Base-by-base conservation (phyloP, 2,113 vertebrate genomes). In the Toxotes jaculatrix region DNA sequence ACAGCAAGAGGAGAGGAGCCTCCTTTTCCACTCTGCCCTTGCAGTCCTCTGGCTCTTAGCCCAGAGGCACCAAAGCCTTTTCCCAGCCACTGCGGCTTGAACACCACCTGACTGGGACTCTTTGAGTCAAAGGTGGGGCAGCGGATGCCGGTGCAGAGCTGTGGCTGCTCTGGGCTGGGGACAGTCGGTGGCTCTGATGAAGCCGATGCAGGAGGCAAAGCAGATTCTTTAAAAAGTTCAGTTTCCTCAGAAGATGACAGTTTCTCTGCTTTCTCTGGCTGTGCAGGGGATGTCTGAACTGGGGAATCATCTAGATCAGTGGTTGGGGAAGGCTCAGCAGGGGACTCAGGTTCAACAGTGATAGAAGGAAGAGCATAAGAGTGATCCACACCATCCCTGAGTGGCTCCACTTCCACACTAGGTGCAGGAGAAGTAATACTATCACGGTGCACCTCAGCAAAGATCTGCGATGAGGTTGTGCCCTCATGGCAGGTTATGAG, bases 61-160 rank as follows among this genome's bases (percentile, higher is more conserved):
- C 92, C 93, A 2, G 89, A 76, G 0, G 91, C 56, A 1, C 94
- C 94, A 27, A 95, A 95, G 10, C 94, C 94, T 77, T 94, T 94
- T 0, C 95, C 93, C 65, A 96, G 79, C 95, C 95, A 96, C 90
- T 96, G 95, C 0, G 95, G 95, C 76, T 95, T 96, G 63, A 96
- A 96, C 56, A 95, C 92, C 34, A 87, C 82, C 80, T 95, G 95
- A 85, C 95, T 95, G 5, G 95, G 95, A 78, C 95, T 96, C 55
- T 86, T 87, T 1, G 91, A 36, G 53, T 94, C 92, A 43, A 96
- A 89, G 56, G 74, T 92, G 77, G 92, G 94, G 56, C 91, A 92
- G 38, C 64, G 91, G 62, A 93, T 91, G 42, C 84, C 88, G 0
- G 62, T 72, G 49, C 49, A 42, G 19, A 27, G 40, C 59, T 70